Evolutionary conservation across 1,140 invertebrate genomes (phyloP).

Genomic region (Hesperophylax magnus): DNA sequence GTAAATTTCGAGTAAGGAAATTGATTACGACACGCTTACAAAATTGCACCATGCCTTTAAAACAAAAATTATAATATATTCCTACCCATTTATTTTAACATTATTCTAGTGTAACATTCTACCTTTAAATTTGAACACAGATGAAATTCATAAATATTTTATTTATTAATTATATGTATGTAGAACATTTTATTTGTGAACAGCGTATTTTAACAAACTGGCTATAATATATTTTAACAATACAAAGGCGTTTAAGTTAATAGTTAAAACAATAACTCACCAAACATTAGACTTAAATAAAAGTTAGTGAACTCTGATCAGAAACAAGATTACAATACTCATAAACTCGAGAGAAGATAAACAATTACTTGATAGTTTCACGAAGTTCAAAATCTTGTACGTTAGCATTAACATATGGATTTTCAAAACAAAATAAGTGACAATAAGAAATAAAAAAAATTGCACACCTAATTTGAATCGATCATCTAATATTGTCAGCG

Average conservation of each 20-base stretch:
- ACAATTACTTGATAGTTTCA: neutral
- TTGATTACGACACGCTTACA: no score
- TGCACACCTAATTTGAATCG: constrained; percentile 9
- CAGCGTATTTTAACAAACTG: neutral
- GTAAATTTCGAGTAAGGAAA: no score
- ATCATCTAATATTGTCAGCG: constrained; percentile 38
- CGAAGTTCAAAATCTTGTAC: neutral
- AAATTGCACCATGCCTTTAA: no score
- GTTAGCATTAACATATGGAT: no score
- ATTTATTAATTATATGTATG: no score
- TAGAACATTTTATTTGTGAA: neutral
- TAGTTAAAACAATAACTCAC: neutral
- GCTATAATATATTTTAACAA: neutral
- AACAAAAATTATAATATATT: no score
- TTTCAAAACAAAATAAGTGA: neutral
- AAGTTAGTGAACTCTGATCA: neutral
- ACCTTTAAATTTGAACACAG: no score
- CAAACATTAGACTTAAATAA: neutral
- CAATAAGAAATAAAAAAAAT: neutral
- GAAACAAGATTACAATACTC: no score
- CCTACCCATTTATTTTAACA: no score
- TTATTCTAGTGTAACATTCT: no score
- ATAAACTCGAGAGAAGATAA: neutral
- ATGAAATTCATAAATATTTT: no score
- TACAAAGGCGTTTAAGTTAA: constrained; percentile 3